Percentiles rank a stretch among this genome's conserved stretches.
Evolutionary conservation across 1,140 invertebrate species (phyloP).

Genomic region (Drosophila mojavensis): DNA sequence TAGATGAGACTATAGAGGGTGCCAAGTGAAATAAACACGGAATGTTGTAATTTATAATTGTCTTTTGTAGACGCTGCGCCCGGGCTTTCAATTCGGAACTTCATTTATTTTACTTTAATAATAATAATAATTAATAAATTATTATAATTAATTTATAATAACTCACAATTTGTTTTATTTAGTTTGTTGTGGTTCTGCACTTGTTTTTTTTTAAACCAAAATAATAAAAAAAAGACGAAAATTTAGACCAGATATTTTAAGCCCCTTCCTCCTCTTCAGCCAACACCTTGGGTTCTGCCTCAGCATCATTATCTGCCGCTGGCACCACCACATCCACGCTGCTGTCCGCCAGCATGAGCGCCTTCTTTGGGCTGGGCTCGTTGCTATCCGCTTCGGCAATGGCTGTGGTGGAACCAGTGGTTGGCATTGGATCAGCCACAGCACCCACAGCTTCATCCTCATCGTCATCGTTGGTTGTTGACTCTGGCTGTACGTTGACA

Average conservation of each 20-base stretch:
- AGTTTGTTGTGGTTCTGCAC: slow-evolving; percentile 35
- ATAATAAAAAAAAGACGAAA: slow-evolving; percentile 52
- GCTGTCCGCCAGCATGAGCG: slow-evolving; percentile 61
- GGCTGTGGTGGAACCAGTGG: slow-evolving; percentile 21
- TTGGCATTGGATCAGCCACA: slow-evolving; percentile 16
- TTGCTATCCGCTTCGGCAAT: slow-evolving; percentile 66
- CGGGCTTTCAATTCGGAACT: slow-evolving; percentile 71
- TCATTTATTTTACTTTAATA: slow-evolving; percentile 78
- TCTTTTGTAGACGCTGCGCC: slow-evolving; percentile 54
- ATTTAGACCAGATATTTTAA: slow-evolving; percentile 45
- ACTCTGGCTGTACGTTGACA: slow-evolving; percentile 59
- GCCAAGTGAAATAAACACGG: slow-evolving; percentile 19
- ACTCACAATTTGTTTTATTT: slow-evolving; percentile 62
- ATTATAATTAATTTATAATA: slow-evolving; percentile 82
- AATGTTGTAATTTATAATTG: slow-evolving; percentile 35
- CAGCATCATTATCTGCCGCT: slow-evolving; percentile 42
- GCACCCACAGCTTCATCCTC: slow-evolving; percentile 54
- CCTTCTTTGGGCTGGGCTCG: slow-evolving; percentile 79
- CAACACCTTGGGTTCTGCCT: slow-evolving; percentile 56
- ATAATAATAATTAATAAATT: slow-evolving; percentile 82
- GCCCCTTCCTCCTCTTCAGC: slow-evolving; percentile 35
- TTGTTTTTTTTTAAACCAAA: slow-evolving; percentile 24
- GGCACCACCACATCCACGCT: slow-evolving; percentile 52
- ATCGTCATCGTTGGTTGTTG: slow-evolving; percentile 66
- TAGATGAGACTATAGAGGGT: slow-evolving; percentile 21